Evolutionary conservation across 2,888 invertebrate genomes (phyloP).

Genomic region (Mythimna pallens): DNA sequence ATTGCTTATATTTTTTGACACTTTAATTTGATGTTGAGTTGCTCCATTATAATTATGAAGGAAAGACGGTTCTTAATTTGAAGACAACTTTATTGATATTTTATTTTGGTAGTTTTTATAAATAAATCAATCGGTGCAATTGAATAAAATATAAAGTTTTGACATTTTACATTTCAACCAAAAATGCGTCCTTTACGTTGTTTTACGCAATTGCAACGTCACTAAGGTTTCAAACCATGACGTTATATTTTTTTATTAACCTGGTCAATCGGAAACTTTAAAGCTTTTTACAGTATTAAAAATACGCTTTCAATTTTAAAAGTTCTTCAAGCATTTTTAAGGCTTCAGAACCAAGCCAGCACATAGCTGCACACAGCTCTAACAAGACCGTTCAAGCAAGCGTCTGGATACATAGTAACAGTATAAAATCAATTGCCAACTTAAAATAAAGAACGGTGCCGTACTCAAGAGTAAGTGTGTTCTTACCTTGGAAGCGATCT

Average conservation of each 20-base stretch:
- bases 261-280: neutral
- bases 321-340: neutral
- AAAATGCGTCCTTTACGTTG: no score
- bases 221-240: neutral
- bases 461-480: conserved; percentile 63
- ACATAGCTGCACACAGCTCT: conserved; percentile 1
- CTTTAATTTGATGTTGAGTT: conserved; percentile 43
- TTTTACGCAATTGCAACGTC: neutral
- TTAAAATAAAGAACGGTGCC: conserved; percentile 67
- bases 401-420: conserved; percentile 6
- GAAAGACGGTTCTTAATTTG: conserved; percentile 6
- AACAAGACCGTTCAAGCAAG: conserved; percentile 10
- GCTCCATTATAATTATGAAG: conserved; percentile 21
- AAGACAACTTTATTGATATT: conserved; percentile 24
- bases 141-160: no score
- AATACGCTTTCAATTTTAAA: conserved; percentile 5
- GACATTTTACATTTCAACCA: no score
- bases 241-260: neutral
- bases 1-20: conserved; percentile 61
- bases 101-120: neutral
- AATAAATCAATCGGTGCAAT: neutral
- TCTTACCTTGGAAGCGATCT: conserved; percentile 64
- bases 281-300: neutral
- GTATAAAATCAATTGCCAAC: conserved; percentile 68
- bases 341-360: conserved; percentile 7